Evolutionary conservation across 30 jellyfish, hydroid and myxozoan species (phyloP).

Genomic region (Mastigias papua): DNA sequence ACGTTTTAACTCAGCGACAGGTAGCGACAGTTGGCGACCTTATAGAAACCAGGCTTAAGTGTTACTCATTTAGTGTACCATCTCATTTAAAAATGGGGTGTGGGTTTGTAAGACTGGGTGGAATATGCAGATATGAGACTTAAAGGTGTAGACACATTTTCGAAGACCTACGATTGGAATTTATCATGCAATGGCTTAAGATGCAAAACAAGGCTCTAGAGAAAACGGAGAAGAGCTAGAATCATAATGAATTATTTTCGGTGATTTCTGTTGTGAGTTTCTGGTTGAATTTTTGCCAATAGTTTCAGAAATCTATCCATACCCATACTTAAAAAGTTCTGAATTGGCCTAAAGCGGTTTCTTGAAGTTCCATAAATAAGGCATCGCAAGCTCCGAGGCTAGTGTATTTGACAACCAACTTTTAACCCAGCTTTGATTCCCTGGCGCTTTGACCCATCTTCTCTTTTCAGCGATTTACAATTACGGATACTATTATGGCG

Average conservation of each 20-base stretch:
- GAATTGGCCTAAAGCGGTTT: conserved; percentile 15
- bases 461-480: conserved; percentile 12
- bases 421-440: too few relatives aligned
- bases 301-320: conserved; percentile 13
- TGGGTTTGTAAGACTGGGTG: too few relatives aligned
- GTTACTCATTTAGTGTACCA: too few relatives aligned
- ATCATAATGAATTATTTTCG: neutral
- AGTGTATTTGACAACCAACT: conserved; percentile 1
- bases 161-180: too few relatives aligned
- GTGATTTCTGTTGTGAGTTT: neutral
- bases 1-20: too few relatives aligned
- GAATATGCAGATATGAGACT: too few relatives aligned
- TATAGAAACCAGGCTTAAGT: too few relatives aligned
- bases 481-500: neutral
- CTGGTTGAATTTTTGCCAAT: neutral
- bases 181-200: too few relatives aligned
- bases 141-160: too few relatives aligned
- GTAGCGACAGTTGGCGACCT: too few relatives aligned
- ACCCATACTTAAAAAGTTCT: conserved; percentile 10
- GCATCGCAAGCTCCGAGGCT: conserved; percentile 6
- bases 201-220: too few relatives aligned
- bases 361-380: conserved; percentile 3
- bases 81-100: too few relatives aligned
- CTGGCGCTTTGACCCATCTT: neutral
- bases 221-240: neutral